Conservation (phyloP, 2,113 vertebrate species). For the Odontophorus gujanensis region DNA sequence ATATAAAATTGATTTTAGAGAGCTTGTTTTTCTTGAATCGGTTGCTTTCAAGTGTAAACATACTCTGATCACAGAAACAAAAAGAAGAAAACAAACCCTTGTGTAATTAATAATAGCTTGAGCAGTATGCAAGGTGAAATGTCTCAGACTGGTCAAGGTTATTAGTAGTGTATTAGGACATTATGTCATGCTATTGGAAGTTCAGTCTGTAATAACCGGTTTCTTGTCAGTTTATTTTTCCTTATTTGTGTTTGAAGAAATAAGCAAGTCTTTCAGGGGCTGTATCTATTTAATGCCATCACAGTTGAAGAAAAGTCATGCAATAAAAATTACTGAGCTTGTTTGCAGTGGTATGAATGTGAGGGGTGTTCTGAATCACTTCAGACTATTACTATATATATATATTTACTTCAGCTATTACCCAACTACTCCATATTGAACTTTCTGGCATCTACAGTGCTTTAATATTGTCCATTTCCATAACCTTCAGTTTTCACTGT, state of each 20-base stretch:
- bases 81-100: background rate
- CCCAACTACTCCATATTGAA: background rate
- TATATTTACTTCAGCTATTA: too few species aligned
- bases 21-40: background rate
- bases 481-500: background rate
- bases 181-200: background rate
- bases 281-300: background rate
- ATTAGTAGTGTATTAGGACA: background rate
- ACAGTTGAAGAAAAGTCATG: background rate
- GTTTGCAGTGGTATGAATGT: background rate
- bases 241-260: background rate
- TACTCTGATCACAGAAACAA: background rate
- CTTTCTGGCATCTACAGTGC: background rate
- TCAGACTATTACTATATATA: too few species aligned
- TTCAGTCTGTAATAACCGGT: background rate
- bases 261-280: background rate
- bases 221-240: background rate
- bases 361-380: background rate
- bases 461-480: background rate
- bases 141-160: background rate
- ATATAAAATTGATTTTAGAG: background rate
- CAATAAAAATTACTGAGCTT: background rate
- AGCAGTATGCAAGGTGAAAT: background rate
- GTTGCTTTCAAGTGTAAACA: background rate
- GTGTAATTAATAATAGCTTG: background rate